phyloP scores from a whole-genome alignment of 2,888 invertebrate species.

The Drosophila diplacantha region DNA sequence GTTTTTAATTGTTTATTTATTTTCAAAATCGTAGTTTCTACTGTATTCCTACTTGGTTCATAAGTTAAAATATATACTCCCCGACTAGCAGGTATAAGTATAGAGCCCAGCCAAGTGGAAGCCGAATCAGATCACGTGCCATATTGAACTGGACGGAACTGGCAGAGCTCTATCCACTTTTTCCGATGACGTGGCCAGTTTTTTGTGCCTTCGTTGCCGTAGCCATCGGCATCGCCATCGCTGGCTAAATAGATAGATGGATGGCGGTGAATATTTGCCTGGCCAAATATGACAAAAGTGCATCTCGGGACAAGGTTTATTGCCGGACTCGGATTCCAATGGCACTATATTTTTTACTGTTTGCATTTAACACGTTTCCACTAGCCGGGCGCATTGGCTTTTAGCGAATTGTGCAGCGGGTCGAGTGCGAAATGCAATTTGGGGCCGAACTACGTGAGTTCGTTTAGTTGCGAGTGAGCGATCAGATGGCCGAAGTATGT shows the following conservation, averaged over 20 bases:
- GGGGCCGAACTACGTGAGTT: constrained; percentile 62
- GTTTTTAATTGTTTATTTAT: background rate
- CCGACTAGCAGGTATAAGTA: background rate
- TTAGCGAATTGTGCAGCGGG: constrained; percentile 60
- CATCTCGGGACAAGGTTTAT: constrained; percentile 16
- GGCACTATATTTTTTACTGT: constrained; percentile 21
- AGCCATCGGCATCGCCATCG: constrained; percentile 1
- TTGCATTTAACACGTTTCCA: constrained; percentile 68
- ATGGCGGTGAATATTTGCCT: constrained; percentile 14
- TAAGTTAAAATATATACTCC: background rate
- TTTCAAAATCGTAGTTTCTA: background rate
- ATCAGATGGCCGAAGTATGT: constrained; percentile 55
- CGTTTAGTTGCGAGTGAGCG: constrained; percentile 57
- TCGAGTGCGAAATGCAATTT: constrained; percentile 71
- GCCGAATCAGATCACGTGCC: constrained; percentile 63
- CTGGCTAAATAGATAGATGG: constrained; percentile 43
- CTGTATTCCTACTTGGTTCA: background rate
- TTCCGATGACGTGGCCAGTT: constrained; percentile 32
- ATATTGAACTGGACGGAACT: constrained; percentile 47
- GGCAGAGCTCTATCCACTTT: constrained; percentile 5
- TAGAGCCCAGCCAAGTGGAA: constrained; percentile 21
- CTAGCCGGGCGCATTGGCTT: constrained; percentile 36
- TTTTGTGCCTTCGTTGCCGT: constrained; percentile 10
- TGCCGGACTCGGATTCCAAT: constrained; percentile 2
- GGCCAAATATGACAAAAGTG: constrained; percentile 38